Evolutionary conservation across 1,140 invertebrate genomes (phyloP).

Genomic region (Callitettix versicolor): DNA sequence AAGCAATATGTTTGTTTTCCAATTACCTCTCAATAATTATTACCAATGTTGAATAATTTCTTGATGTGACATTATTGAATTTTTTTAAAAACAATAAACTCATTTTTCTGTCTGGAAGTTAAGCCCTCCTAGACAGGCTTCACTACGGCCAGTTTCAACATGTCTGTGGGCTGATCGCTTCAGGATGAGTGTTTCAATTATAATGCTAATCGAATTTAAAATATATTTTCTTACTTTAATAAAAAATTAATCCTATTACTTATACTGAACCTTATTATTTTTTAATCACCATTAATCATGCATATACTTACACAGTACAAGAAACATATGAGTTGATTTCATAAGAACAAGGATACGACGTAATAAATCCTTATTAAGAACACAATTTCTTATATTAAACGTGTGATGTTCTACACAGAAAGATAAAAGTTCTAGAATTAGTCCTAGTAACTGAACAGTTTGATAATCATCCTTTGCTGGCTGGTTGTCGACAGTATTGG

Average conservation of each 20-base stretch:
- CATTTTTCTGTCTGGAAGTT: no score
- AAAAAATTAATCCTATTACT: neutral
- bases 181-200: no score
- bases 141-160: no score
- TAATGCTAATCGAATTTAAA: no score
- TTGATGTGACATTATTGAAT: no score
- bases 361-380: conserved; percentile 92
- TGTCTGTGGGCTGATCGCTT: no score
- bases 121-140: no score
- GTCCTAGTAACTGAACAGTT: conserved; percentile 86
- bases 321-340: conserved; percentile 95
- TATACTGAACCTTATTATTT: neutral
- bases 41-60: no score
- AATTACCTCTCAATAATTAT: no score
- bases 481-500: conserved; percentile 79
- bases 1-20: no score
- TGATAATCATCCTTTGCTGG: conserved; percentile 89
- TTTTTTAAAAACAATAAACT: no score
- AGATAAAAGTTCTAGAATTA: conserved; percentile 92
- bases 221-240: neutral
- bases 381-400: conserved; percentile 97
- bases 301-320: conserved; percentile 70
- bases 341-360: conserved; percentile 89
- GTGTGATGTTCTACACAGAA: conserved; percentile 99
- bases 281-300: neutral